Base-by-base conservation (phyloP, 2,888 invertebrate genomes). In the Pristionchus japonicus region DNA sequence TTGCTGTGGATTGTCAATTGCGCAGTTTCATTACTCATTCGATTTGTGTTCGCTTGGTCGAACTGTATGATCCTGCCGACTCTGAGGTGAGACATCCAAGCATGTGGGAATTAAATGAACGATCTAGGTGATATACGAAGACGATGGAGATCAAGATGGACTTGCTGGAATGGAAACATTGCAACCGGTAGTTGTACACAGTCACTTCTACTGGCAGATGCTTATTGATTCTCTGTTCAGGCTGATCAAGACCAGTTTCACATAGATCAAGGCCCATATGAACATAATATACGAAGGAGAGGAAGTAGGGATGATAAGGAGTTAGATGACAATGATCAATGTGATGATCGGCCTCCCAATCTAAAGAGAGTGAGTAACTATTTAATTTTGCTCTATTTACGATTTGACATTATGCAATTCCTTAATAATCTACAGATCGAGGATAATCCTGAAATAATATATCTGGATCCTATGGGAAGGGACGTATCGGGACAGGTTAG, bases 1-100 rank as follows among this genome's bases (percentile, higher is more conserved):
- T 92, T 15, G 89, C 90, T 17, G 90, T 90, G 61, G 92, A 92
- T 74, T 88, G 89, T 34, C 86, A 89, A 40, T 87, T 92, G 17
- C 88, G 91, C n/a, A 88, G 90, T 40, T 90, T 92, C 70, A 89
- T 92, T 3, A 87, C 92, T 27, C 89, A 91, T 34, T 91, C 91
- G 27, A 91, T 92, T 40, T 90, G 89, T 4, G 89, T 92, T 20
- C 90, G 57, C 57, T 57, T 57, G 57, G 57, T n/a, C 57, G 57
- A 85, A 90, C 49, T 89, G 88, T 34, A 89, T 34, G 88, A 89
- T 31, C n/a, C 40, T 23, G 43, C 82, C n/a, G 82, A 77, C 17
- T 20, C 15, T 37, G 49, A 82, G 52, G 82, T 82, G 37, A 40
- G 6, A 74, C 43, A 40, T 74, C 23, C 3, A 27, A 2, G 34